These are phyloP conservation scores for Tipula confusa DNA, from an alignment of 2,888 invertebrate genomes.

Conservation along the genomic window DNA sequence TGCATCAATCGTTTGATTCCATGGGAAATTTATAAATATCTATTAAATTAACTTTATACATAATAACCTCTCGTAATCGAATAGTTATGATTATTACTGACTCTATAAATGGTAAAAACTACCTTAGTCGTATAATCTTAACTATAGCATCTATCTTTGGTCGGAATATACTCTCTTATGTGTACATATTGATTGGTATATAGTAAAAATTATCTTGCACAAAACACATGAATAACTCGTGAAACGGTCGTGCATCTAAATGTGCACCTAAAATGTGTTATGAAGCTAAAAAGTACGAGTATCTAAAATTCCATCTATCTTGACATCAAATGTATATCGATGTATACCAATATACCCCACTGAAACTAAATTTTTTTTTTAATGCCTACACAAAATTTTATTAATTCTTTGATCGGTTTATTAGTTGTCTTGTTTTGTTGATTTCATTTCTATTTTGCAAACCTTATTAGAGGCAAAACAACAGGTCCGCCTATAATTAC, in stretches of 20 bases:
- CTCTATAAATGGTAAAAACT: slow-evolving; percentile 9
- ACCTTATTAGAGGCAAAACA: not conserved
- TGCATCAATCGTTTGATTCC: not conserved
- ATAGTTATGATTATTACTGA: not conserved
- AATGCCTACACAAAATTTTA: not conserved
- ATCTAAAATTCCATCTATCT: not conserved
- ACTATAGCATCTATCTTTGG: not conserved
- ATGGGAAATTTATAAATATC: not conserved
- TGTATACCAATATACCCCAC: not conserved
- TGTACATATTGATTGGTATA: not conserved
- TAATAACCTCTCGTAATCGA: not conserved
- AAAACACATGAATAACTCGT: not conserved
- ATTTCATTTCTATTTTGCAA: not conserved
- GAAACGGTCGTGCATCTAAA: not conserved
- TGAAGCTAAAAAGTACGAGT: not conserved
- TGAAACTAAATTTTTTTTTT: not conserved
- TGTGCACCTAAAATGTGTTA: not conserved
- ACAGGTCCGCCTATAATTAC: not conserved
- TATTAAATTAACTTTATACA: not conserved
- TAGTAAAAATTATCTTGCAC: not conserved
- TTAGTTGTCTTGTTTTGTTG: not conserved
- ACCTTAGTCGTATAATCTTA: not conserved
- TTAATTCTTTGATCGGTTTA: not conserved
- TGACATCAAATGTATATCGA: not conserved
- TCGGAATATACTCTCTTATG: not conserved